phyloP scores from a whole-genome alignment of 2,888 invertebrate genomes.

The Drepana falcataria region DNA sequence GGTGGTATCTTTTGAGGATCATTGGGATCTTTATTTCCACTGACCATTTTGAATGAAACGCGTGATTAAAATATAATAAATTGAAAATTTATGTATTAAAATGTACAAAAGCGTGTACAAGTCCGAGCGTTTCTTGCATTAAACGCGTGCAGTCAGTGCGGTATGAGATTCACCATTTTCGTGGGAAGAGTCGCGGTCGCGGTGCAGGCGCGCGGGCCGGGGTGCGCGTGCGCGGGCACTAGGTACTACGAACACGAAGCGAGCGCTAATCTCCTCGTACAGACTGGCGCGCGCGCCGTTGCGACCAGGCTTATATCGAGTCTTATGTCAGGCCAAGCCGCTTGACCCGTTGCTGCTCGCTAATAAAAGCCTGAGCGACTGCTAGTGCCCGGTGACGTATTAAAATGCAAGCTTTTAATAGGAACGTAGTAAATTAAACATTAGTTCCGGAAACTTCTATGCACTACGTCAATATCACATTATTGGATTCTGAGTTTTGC shows the following conservation, averaged over 20 bases:
- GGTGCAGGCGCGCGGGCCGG: constrained; percentile 34
- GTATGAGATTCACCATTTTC: constrained; percentile 46
- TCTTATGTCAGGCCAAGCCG: background rate
- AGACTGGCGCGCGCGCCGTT: constrained; percentile 54
- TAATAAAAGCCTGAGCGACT: background rate
- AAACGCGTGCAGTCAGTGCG: constrained; percentile 32
- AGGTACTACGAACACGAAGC: constrained; percentile 47
- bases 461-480: background rate
- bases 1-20: constrained; percentile 67
- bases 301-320: constrained; percentile 18
- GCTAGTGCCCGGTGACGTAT: background rate
- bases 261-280: constrained; percentile 59
- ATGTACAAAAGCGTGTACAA: constrained; percentile 4
- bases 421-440: background rate
- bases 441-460: background rate
- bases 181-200: constrained; percentile 34
- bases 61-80: constrained; percentile 10
- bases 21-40: constrained; percentile 65
- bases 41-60: constrained; percentile 57
- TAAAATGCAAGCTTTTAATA: background rate
- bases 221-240: constrained; percentile 55
- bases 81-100: constrained; percentile 7
- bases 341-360: background rate
- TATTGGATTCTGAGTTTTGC: background rate
- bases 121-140: constrained; percentile 26